Conservation (phyloP, 2,888 invertebrate species). For the Notodonta ziczac region DNA sequence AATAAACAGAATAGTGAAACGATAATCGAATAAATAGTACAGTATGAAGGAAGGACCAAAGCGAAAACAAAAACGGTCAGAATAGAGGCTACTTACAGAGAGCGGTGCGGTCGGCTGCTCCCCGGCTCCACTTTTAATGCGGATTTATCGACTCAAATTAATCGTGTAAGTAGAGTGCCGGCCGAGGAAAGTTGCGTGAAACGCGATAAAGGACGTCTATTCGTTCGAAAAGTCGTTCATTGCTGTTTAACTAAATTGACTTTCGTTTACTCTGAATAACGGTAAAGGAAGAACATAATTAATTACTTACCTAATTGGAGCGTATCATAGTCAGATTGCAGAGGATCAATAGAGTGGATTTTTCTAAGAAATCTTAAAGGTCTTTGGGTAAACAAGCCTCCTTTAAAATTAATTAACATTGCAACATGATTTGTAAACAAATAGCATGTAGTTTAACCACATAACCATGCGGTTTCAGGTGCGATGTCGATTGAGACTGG, state of each 20-base stretch:
- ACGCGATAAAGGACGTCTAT: conserved; percentile 74
- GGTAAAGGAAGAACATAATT: conserved; percentile 38
- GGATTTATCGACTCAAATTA: conserved; percentile 84
- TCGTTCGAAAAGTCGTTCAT: conserved; percentile 65
- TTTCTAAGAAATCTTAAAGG: not conserved
- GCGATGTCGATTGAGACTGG: conserved; percentile 56
- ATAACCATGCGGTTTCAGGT: conserved; percentile 47
- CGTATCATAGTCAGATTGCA: not conserved
- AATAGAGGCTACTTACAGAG: conserved; percentile 72
- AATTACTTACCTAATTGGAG: conserved; percentile 10
- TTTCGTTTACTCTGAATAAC: conserved; percentile 53
- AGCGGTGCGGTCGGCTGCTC: conserved; percentile 73
- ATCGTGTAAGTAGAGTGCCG: conserved; percentile 80
- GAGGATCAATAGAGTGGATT: not conserved
- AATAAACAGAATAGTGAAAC: conserved; percentile 40
- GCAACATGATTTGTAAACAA: conserved; percentile 36
- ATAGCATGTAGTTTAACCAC: conserved; percentile 9
- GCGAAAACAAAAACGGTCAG: conserved; percentile 68
- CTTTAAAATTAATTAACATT: too few relatives aligned
- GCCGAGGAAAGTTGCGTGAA: conserved; percentile 78
- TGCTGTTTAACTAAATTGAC: conserved; percentile 67
- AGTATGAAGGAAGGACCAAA: conserved; percentile 50
- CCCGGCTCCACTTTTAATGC: conserved; percentile 78
- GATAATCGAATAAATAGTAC: conserved; percentile 61
- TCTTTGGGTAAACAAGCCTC: too few relatives aligned